phyloP scores from a whole-genome alignment of 2,797 vertebrate species.

The Decapterus maruadsi region DNA sequence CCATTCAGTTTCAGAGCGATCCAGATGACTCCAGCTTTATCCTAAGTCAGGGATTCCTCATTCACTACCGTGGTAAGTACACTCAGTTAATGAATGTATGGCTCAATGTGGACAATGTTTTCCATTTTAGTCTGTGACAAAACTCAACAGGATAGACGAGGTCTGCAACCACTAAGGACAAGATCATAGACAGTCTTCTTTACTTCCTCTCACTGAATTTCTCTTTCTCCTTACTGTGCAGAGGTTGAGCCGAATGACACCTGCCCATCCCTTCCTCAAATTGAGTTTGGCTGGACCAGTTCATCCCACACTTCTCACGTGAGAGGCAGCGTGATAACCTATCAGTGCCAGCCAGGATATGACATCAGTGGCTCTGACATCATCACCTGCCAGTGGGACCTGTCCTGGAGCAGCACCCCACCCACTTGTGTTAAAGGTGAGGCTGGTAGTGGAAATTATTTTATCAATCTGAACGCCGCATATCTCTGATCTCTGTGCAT shows the following conservation, averaged over 20 bases:
- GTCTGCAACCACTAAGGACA: not conserved
- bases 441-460: conserved; percentile 10
- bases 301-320: conserved; percentile 92
- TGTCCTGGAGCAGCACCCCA: conserved; percentile 93
- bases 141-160: not conserved
- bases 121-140: not conserved
- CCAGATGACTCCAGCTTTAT: conserved; percentile 90
- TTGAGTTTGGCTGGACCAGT: conserved; percentile 93
- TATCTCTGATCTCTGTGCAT: not conserved
- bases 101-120: not conserved
- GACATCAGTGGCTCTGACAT: conserved; percentile 95
- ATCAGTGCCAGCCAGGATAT: conserved; percentile 94
- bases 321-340: conserved; percentile 93
- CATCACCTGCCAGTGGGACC: conserved; percentile 96
- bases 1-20: conserved; percentile 95
- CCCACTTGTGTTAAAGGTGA: conserved; percentile 93
- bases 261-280: conserved; percentile 89
- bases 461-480: not conserved
- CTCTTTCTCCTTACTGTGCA: conserved; percentile 64
- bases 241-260: conserved; percentile 95
- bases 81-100: not conserved
- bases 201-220: not conserved
- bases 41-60: conserved; percentile 93
- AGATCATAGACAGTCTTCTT: not conserved
- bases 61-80: conserved; percentile 90